Evolutionary conservation across 2,888 invertebrate genomes (phyloP).

Genomic region (Pachymerium ferrugineum): DNA sequence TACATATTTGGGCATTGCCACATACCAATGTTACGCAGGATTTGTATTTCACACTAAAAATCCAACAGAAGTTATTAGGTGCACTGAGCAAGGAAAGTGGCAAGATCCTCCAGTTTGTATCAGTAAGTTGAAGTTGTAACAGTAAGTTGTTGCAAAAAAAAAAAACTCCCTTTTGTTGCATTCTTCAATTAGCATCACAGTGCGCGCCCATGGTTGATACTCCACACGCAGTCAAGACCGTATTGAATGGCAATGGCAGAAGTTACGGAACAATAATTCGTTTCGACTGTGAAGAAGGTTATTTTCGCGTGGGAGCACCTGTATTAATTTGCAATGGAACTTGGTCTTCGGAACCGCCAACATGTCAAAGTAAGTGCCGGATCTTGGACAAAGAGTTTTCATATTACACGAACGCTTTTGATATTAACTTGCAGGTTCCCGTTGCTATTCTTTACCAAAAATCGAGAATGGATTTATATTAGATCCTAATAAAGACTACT

Average conservation of each 20-base stretch:
- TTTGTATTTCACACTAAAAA: conserved; percentile 85
- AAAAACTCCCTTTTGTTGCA: too few species aligned
- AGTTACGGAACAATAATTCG: conserved; percentile 90
- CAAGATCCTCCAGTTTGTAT: conserved; percentile 85
- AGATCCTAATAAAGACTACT: conserved; percentile 68
- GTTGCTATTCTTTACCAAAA: conserved; percentile 44
- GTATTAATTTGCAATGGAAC: conserved; percentile 88
- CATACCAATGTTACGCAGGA: conserved; percentile 94
- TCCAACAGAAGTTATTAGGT: conserved; percentile 82
- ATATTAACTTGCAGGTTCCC: conserved; percentile 37
- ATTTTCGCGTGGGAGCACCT: conserved; percentile 78
- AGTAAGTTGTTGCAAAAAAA: too few species aligned
- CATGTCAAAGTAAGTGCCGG: conserved; percentile 71
- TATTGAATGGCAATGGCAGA: conserved; percentile 81
- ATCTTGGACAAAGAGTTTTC: too few species aligned
- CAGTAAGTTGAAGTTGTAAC: conserved; percentile 57
- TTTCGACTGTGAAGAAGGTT: conserved; percentile 87
- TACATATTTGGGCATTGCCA: conserved; percentile 85
- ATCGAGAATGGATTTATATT: conserved; percentile 83
- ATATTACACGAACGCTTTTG: neutral
- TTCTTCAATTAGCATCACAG: conserved; percentile 65
- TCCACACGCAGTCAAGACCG: conserved; percentile 75
- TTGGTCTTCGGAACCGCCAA: conserved; percentile 87
- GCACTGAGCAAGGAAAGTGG: conserved; percentile 84
- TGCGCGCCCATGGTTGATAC: conserved; percentile 81